phyloP scores from a whole-genome alignment of 2,113 vertebrate genomes.

The Nibea coibor region DNA sequence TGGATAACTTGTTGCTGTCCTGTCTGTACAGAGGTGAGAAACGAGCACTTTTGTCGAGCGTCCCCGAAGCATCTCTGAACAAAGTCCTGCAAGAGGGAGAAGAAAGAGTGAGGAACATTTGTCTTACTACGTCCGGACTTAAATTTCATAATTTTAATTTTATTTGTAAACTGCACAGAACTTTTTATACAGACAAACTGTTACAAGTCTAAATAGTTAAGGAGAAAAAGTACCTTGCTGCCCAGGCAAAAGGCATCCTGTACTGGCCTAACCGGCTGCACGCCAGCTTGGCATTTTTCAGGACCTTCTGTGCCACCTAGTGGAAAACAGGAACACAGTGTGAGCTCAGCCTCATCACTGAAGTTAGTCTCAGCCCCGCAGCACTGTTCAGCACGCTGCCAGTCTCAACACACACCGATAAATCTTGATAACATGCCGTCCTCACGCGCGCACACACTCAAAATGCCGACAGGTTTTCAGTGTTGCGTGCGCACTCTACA shows the following conservation, averaged over 20 bases:
- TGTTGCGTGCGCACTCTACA: conserved; percentile 2
- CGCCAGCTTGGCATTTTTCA: conserved; percentile 97
- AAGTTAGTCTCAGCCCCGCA: conserved; percentile 14
- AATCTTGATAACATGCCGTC: neutral
- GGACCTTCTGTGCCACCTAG: conserved; percentile 97
- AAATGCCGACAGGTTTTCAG: neutral
- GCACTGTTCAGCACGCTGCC: conserved; percentile 25
- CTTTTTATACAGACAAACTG: too few species aligned
- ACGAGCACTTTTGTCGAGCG: conserved; percentile 92
- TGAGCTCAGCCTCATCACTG: conserved; percentile 9
- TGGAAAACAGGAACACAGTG: conserved; percentile 64
- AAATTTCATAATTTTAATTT: too few species aligned
- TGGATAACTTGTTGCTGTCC: conserved; percentile 97
- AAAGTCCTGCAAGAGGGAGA: conserved; percentile 84
- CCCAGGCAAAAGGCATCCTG: conserved; percentile 98
- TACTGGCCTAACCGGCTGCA: conserved; percentile 95
- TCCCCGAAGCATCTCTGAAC: conserved; percentile 94
- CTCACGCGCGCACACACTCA: conserved; percentile 1
- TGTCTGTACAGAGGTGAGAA: conserved; percentile 97
- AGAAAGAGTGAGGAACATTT: conserved; percentile 10
- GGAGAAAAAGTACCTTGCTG: conserved; percentile 88
- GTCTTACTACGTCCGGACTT: too few species aligned
- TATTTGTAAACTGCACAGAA: neutral
- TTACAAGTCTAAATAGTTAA: too few species aligned
- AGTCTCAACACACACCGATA: conserved; percentile 18